These are phyloP conservation scores for Gymnothorax reevesii DNA, from an alignment of 2,797 vertebrate species.

Conservation along the genomic window DNA sequence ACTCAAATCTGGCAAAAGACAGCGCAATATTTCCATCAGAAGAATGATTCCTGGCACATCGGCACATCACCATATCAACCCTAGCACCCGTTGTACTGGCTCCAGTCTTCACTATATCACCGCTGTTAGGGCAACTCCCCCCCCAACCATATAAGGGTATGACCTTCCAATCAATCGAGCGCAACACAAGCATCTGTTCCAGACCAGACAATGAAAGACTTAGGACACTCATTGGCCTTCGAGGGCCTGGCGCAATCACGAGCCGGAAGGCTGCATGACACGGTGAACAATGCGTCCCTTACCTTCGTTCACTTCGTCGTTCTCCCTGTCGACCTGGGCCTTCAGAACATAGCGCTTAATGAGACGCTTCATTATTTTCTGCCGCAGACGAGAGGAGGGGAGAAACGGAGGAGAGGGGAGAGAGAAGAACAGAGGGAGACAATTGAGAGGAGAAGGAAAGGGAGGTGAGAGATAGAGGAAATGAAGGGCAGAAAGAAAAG, in stretches of 20 bases:
- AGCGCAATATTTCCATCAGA: too few relatives aligned
- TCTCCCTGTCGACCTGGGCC: constrained; percentile 95
- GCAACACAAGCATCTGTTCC: neutral
- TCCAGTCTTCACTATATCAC: too few relatives aligned
- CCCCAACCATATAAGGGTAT: neutral
- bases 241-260: neutral
- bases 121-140: neutral
- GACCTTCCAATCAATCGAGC: neutral
- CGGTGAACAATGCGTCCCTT: constrained; percentile 42
- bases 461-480: neutral
- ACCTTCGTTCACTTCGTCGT: constrained; percentile 97
- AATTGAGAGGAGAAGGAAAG: neutral
- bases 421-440: neutral
- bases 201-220: neutral
- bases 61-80: too few relatives aligned
- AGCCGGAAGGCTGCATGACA: neutral
- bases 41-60: too few relatives aligned
- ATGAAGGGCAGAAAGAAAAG: neutral
- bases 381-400: constrained; percentile 41
- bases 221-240: neutral
- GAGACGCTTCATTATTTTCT: constrained; percentile 98
- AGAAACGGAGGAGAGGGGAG: neutral
- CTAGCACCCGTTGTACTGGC: too few relatives aligned
- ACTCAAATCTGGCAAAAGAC: too few relatives aligned
- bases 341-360: constrained; percentile 96